Percentiles rank a stretch among this genome's conserved stretches.
Conservation (phyloP, 1,140 invertebrate species). For the Apolygus lucorum region DNA sequence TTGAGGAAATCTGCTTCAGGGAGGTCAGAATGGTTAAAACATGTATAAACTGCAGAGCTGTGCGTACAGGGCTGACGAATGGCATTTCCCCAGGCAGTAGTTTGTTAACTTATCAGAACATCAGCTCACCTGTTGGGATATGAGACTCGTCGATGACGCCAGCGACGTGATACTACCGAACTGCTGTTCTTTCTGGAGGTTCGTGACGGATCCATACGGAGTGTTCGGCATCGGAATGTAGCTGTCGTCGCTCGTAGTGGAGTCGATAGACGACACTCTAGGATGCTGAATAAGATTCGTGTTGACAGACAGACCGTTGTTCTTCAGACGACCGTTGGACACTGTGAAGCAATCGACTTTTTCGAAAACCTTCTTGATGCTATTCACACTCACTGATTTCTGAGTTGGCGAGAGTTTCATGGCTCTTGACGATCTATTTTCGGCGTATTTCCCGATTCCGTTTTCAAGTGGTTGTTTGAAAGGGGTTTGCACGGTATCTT, state of each 20-base stretch:
- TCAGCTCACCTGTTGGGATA: constrained; percentile 51
- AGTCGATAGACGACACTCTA: constrained; percentile 44
- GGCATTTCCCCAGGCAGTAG: too few relatives aligned
- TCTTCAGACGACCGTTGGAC: constrained; percentile 20
- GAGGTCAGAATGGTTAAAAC: too few relatives aligned
- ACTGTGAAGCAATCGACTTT: constrained; percentile 38
- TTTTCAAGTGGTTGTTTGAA: constrained; percentile 20
- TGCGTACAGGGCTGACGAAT: too few relatives aligned
- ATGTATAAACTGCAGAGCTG: too few relatives aligned
- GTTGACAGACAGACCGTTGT: constrained; percentile 7
- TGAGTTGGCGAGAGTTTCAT: constrained; percentile 5
- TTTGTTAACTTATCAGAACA: too few relatives aligned
- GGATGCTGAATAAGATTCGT: constrained; percentile 35
- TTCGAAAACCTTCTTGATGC: constrained; percentile 54
- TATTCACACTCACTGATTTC: constrained; percentile 45
- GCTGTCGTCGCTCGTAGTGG: constrained; percentile 44
- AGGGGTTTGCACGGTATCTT: not conserved
- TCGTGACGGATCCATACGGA: constrained; percentile 41
- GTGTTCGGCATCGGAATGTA: constrained; percentile 34
- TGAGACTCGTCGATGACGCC: constrained; percentile 52
- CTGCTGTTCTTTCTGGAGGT: constrained; percentile 44
- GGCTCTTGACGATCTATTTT: constrained; percentile 12
- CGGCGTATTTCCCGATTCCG: constrained; percentile 4
- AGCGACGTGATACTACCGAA: constrained; percentile 54
- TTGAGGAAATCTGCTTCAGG: too few relatives aligned